Percentiles rank a stretch among this genome's conserved stretches.
Conservation (phyloP, 2,888 invertebrate genomes). For the Rhyacophila evoluta region DNA sequence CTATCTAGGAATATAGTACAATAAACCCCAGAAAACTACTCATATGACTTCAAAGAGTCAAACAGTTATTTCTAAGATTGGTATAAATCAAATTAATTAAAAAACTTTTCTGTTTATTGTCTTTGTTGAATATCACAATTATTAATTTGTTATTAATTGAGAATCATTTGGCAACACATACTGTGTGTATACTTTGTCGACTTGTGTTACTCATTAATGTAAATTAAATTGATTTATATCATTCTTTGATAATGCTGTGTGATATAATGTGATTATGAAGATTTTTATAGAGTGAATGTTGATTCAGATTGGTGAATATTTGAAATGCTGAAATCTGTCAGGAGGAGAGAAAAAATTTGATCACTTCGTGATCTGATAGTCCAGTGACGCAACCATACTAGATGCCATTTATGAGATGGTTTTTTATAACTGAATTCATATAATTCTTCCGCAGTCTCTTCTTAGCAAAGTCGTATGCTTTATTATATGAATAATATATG, state of each 20-base stretch:
- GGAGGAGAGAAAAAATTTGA: background rate
- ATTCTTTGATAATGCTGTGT: background rate
- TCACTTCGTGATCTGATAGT: background rate
- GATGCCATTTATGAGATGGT: background rate
- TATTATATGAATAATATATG: background rate
- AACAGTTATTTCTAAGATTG: background rate
- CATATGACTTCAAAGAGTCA: background rate
- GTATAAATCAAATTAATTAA: background rate
- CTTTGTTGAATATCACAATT: too few relatives aligned
- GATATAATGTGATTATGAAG: conserved; percentile 8
- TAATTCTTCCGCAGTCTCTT: conserved; percentile 20
- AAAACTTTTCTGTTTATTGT: too few relatives aligned
- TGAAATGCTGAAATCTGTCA: conserved; percentile 1
- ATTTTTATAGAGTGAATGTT: background rate
- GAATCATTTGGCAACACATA: too few relatives aligned
- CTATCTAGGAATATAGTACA: conserved; percentile 16
- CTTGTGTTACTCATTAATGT: too few relatives aligned
- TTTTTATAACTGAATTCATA: background rate
- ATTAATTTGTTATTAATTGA: too few relatives aligned
- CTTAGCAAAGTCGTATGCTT: background rate
- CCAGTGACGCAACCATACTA: background rate
- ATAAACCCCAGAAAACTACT: conserved; percentile 14
- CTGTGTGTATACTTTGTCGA: too few relatives aligned
- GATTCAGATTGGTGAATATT: background rate
- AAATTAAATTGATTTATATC: background rate